Percentiles rank a stretch among this genome's conserved stretches.
Conservation (phyloP, 2,113 vertebrate genomes). For the Panthera leo region DNA sequence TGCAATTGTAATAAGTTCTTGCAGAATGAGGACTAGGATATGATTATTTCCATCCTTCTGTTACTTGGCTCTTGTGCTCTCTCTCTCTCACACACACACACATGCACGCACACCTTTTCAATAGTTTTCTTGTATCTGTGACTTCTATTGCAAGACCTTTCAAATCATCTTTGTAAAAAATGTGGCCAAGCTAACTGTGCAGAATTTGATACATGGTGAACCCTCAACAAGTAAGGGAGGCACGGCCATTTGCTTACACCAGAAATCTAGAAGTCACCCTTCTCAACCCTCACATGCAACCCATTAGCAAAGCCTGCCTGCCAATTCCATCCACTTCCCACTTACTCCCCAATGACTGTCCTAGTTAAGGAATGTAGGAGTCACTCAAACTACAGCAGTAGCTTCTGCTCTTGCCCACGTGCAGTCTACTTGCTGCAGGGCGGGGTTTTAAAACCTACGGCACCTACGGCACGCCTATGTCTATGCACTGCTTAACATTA, state of each 20-base stretch:
- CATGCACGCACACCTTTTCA: neutral
- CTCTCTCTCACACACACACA: neutral
- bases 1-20: neutral
- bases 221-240: neutral
- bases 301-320: neutral
- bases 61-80: neutral
- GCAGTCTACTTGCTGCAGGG: neutral
- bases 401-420: neutral
- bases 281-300: neutral
- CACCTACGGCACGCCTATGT: neutral
- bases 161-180: neutral
- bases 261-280: neutral
- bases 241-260: neutral
- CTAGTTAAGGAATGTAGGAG: neutral
- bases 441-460: neutral
- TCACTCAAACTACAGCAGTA: neutral
- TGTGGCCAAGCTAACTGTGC: neutral
- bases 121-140: neutral
- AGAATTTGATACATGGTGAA: neutral
- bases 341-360: neutral
- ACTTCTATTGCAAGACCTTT: neutral
- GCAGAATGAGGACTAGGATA: neutral
- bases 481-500: too few relatives aligned
- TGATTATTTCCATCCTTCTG: neutral
- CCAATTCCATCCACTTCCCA: neutral